phyloP scores from a whole-genome alignment of 2,113 vertebrate genomes.

The Mesitornis unicolor region DNA sequence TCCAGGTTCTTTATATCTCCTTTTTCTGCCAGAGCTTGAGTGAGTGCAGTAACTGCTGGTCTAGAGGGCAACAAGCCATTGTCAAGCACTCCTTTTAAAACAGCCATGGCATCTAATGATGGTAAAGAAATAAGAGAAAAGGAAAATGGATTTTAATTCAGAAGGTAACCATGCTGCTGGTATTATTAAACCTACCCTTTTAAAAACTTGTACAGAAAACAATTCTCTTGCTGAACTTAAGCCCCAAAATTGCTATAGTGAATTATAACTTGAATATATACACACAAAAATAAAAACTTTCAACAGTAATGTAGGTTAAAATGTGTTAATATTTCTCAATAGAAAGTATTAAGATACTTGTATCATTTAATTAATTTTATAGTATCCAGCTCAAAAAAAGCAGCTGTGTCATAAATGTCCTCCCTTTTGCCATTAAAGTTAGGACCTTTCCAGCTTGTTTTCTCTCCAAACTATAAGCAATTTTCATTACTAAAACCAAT shows the following conservation, averaged over 20 bases:
- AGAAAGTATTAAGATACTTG: background rate
- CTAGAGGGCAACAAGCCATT: slow-evolving; percentile 60
- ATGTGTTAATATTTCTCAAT: background rate
- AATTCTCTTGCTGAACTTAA: background rate
- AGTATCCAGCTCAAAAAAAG: background rate
- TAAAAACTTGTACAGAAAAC: background rate
- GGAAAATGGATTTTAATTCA: background rate
- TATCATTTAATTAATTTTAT: background rate
- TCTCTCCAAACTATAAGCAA: background rate
- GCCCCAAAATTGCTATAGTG: background rate
- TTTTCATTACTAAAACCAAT: background rate
- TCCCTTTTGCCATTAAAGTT: background rate
- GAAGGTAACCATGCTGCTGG: background rate
- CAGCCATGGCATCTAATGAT: slow-evolving; percentile 76
- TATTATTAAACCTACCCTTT: background rate
- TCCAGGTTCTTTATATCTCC: slow-evolving; percentile 79
- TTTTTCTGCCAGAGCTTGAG: slow-evolving; percentile 72
- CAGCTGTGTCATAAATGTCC: background rate
- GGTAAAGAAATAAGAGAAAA: background rate
- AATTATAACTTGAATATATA: background rate
- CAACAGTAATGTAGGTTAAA: background rate
- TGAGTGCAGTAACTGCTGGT: slow-evolving; percentile 69
- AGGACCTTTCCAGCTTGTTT: background rate
- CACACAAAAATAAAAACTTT: background rate
- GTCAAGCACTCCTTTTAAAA: slow-evolving; percentile 73